Evolutionary conservation across 1,140 invertebrate genomes (phyloP).

Genomic region (Sarcophaga bullata): DNA sequence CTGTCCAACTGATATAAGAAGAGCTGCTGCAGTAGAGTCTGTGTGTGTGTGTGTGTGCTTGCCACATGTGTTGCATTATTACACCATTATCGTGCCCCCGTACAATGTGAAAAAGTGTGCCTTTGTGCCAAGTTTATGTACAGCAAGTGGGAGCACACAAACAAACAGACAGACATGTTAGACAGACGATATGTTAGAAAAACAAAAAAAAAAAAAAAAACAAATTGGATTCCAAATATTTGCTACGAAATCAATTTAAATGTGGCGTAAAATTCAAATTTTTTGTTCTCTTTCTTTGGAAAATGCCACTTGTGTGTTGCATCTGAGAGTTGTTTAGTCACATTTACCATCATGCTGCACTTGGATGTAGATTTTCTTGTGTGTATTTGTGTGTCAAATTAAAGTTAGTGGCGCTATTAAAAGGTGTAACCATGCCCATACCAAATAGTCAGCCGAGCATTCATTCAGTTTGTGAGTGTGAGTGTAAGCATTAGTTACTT

Average conservation of each 20-base stretch:
- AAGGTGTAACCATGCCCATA: neutral
- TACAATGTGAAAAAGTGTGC: neutral
- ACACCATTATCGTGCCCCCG: neutral
- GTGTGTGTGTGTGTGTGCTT: neutral
- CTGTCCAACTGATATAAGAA: neutral
- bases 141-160: neutral
- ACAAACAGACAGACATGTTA: no score
- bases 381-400: slow-evolving; percentile 27
- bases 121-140: slow-evolving; percentile 5
- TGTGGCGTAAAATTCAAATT: no score
- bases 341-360: neutral
- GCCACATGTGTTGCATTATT: neutral
- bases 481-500: no score
- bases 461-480: neutral
- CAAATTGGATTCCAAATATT: no score
- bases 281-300: no score
- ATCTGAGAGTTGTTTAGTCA: neutral
- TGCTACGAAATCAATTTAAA: no score
- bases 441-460: neutral
- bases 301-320: neutral
- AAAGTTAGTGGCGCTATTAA: slow-evolving; percentile 5
- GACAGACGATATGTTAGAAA: no score
- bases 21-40: neutral
- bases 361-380: slow-evolving; percentile 27
- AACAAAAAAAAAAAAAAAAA: no score